Evolutionary conservation across 2,797 vertebrate species (phyloP).

Genomic region (Brotula barbata): DNA sequence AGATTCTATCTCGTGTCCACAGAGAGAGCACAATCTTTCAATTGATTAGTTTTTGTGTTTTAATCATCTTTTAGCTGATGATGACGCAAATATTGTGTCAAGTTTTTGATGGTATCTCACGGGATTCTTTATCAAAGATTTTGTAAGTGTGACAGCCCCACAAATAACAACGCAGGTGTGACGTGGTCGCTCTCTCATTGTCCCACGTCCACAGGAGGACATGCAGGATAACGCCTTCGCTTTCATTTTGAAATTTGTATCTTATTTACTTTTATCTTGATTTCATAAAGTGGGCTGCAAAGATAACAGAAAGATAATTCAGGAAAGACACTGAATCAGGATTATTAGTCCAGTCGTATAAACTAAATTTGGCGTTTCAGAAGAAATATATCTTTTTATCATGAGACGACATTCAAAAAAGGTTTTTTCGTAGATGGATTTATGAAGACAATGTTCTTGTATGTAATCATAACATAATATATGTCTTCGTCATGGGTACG

Average conservation of each 20-base stretch:
- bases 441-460: neutral
- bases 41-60: slow-evolving; percentile 11
- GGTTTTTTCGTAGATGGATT: neutral
- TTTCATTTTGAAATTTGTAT: too few species aligned
- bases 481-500: neutral
- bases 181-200: too few species aligned
- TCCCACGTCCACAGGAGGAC: too few species aligned
- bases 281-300: neutral
- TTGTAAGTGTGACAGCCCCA: slow-evolving; percentile 19
- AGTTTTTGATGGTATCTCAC: slow-evolving; percentile 35
- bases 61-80: slow-evolving; percentile 19
- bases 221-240: too few species aligned
- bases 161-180: slow-evolving; percentile 16
- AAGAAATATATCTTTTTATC: too few species aligned
- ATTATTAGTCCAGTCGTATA: neutral
- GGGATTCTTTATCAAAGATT: slow-evolving; percentile 44
- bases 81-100: slow-evolving; percentile 6
- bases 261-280: too few species aligned
- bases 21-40: neutral
- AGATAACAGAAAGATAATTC: too few species aligned
- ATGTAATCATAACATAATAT: slow-evolving; percentile 12
- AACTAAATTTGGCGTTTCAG: too few species aligned
- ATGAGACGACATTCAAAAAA: too few species aligned
- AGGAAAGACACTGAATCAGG: neutral
- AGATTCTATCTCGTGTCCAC: neutral